Percentiles rank a stretch among this genome's conserved stretches.
Conservation (phyloP, 2,888 invertebrate genomes). For the Stenodera caucasica region DNA sequence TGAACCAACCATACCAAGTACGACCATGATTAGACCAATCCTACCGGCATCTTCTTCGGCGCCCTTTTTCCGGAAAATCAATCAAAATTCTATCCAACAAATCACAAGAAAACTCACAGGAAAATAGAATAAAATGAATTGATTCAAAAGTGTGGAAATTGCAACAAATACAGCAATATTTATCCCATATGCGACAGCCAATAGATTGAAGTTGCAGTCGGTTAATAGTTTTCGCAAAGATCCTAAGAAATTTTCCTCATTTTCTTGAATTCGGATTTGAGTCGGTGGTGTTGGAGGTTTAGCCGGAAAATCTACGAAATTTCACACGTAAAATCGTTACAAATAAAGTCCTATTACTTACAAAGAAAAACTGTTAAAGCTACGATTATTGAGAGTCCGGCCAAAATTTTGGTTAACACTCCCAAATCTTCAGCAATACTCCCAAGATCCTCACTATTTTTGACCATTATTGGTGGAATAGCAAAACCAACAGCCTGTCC, state of each 20-base stretch:
- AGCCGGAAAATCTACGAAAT: conserved; percentile 60
- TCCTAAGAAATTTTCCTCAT: conserved; percentile 61
- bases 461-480: conserved; percentile 63
- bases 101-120: conserved; percentile 58
- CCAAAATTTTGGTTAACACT: conserved; percentile 60
- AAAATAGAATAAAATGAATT: conserved; percentile 79
- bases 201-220: conserved; percentile 76
- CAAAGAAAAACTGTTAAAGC: conserved; percentile 30
- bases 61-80: conserved; percentile 49
- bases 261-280: conserved; percentile 56
- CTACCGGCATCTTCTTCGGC: conserved; percentile 77
- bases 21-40: conserved; percentile 84
- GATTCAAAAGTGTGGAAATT: conserved; percentile 89
- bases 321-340: background rate
- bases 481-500: conserved; percentile 72
- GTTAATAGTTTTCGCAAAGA: conserved; percentile 73
- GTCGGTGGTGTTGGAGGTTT: conserved; percentile 62
- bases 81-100: background rate
- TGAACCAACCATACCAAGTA: conserved; percentile 88
- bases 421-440: conserved; percentile 52
- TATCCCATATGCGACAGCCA: conserved; percentile 83
- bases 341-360: conserved; percentile 24
- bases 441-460: conserved; percentile 36
- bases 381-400: conserved; percentile 60
- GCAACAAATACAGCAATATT: conserved; percentile 96